Base-by-base conservation (phyloP, 1,140 invertebrate genomes). In the Hetaerina americana region DNA sequence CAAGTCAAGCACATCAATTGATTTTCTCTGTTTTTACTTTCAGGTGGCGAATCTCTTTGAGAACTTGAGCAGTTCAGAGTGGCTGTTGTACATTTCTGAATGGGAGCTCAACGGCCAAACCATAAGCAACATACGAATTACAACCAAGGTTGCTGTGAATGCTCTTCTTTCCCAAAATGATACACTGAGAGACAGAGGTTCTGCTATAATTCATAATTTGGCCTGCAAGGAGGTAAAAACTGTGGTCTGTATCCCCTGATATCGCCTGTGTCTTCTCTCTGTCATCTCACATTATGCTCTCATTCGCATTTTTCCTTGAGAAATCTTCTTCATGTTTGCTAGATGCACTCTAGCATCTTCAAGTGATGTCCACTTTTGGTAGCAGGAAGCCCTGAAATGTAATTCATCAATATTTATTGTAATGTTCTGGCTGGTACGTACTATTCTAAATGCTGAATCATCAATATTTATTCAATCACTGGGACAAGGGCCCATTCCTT, bases 171-270 rank as follows among this genome's bases (percentile, higher is more conserved):
- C 91, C 10, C 90, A 92, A 71, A 86, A 86, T 24, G 79, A 84
- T 12, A 85, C 85, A 68, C 81, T 95, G 72, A 90, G 93, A 80
- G 89, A 92, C 66, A 83, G 88, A 73, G 95, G 94, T 67, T 87
- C 91, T 5, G 92, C 93, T 72, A 89, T 97, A 69, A 89, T 96
- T 72, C 91, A 95, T 82, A 97, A 97, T 80, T 85, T 96, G 71
- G 92, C 92, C 75, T 91, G 91, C 85, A 96, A 96, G 90, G 94
- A 97, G 89, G 94, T 94, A 87, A 95, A 95, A 89, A 93, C 92
- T 82, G 93, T 95, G 91, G 93, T 94, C 89, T 86, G 92, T 91
- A 91, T 90, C 85, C 78, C 74, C 77, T 76, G n/a, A 69, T 69
- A 68, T 68, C 70, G 67, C 28, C 40, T 26, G 69, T 66, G 24